Conservation (phyloP, 2,888 invertebrate species). For the Conistra vaccinii region DNA sequence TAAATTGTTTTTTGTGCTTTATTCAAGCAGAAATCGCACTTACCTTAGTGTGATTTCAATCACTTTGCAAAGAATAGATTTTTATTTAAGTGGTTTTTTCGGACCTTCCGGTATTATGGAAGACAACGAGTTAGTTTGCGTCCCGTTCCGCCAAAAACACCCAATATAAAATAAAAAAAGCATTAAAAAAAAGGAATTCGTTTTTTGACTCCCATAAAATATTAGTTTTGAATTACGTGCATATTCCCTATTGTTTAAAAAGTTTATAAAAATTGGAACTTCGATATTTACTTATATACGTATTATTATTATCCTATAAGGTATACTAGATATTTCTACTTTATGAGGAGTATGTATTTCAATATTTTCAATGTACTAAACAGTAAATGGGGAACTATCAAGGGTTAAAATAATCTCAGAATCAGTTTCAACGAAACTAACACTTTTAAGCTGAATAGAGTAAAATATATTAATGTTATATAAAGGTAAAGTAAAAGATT, state of each 20-base stretch:
- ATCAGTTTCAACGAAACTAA: neutral
- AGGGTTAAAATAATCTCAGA: constrained; percentile 38
- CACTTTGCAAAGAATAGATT: too few relatives aligned
- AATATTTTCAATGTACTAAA: neutral
- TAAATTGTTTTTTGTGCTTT: too few relatives aligned
- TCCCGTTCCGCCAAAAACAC: too few relatives aligned
- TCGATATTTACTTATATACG: neutral
- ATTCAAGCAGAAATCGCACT: too few relatives aligned
- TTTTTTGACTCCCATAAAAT: too few relatives aligned
- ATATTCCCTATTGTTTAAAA: constrained; percentile 14
- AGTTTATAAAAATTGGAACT: constrained; percentile 32
- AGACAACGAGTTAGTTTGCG: too few relatives aligned
- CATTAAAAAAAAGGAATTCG: too few relatives aligned
- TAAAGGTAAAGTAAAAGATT: neutral
- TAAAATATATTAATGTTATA: constrained; percentile 28
- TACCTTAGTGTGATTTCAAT: too few relatives aligned
- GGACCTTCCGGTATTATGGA: too few relatives aligned
- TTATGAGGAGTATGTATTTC: neutral
- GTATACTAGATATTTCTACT: constrained; percentile 6
- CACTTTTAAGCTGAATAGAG: constrained; percentile 12
- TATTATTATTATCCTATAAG: constrained; percentile 12
- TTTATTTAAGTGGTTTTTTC: too few relatives aligned
- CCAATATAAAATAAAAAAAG: too few relatives aligned
- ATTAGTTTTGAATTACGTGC: too few relatives aligned
- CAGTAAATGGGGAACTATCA: constrained; percentile 18